Evolutionary conservation across 2,888 invertebrate species (phyloP), one percentile per base, ranked within the genome.

Genomic region (Diadegma fenestrale): DNA sequence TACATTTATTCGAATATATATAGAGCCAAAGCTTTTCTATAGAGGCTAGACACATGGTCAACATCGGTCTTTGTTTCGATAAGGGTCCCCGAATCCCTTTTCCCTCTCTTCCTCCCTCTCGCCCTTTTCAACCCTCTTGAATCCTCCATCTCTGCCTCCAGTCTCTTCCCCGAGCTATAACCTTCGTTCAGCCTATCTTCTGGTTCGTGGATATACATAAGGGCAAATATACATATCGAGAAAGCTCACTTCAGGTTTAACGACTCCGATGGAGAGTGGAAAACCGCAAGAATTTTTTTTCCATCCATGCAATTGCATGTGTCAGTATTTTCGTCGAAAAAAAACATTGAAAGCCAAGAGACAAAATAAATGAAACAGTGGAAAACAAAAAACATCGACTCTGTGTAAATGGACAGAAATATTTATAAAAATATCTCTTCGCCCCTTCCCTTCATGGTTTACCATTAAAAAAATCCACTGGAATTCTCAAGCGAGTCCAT

Each of bases 51-150:
- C 91, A 87, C 87, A 90, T 89, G 91, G 91, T 92, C 92, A 92
- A 92, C 91, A 92, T 87, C 85, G 86, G 87, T 87, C 90, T 92
- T 92, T 92, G 91, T 92, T 90, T 91, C 90, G 88, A 87, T 87
- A 90, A 91, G 89, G 88, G 89, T 85, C 88, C 87, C 87, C 83
- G 79, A 45, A 81, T 84, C 85, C 83, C 82, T 80, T 45, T 82
- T 77, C n/a, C 80, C 75, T 81, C 82, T 85, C 81, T 64, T 78
- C 69, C 81, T 48, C 66, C 58, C 84, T 51, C 72, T 61, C 22
- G 8, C 14, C 26, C 75, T 22, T 48, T 75, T 71, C 51, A 58
- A n/a, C 61, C 63, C 75, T 37, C 69, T 73, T 77, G 72, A 80
- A 83, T 69, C 54, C 75, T 75, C 43, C 75, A 22, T 73, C 85